phyloP scores from a whole-genome alignment of 2,797 vertebrate genomes.

The Darevskia mixta region DNA sequence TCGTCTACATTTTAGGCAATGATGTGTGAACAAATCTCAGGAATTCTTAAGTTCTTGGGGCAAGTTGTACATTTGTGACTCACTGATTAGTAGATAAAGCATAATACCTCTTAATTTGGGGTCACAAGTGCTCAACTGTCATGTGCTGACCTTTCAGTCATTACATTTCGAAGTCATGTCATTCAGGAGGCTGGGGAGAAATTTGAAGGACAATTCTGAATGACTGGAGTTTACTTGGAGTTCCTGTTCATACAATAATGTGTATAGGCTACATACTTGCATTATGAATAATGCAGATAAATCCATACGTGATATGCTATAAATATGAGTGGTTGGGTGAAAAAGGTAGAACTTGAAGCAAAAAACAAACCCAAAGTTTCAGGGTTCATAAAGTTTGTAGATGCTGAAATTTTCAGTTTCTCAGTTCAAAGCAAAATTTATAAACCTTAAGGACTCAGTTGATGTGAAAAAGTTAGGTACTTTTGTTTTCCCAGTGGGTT shows the following conservation, averaged over 20 bases:
- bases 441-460: background rate
- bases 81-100: constrained; percentile 71
- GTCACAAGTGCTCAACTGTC: constrained; percentile 64
- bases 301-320: background rate
- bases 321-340: background rate
- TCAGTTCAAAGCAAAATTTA: background rate
- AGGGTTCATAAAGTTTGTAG: background rate
- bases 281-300: background rate
- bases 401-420: background rate
- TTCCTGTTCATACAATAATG: background rate
- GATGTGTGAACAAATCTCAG: constrained; percentile 71
- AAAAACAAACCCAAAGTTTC: background rate
- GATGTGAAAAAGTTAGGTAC: background rate
- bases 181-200: constrained; percentile 56
- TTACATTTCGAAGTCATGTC: constrained; percentile 68
- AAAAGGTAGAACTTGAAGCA: background rate
- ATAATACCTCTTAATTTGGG: constrained; percentile 72
- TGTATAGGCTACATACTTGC: background rate
- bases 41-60: constrained; percentile 70
- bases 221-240: constrained; percentile 41
- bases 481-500: background rate
- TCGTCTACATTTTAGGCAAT: constrained; percentile 67
- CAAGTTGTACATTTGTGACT: constrained; percentile 68
- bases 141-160: constrained; percentile 67
- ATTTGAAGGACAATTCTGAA: constrained; percentile 55